Base-by-base conservation (phyloP, 2,113 vertebrate genomes). In the Girardinichthys multiradiatus region DNA sequence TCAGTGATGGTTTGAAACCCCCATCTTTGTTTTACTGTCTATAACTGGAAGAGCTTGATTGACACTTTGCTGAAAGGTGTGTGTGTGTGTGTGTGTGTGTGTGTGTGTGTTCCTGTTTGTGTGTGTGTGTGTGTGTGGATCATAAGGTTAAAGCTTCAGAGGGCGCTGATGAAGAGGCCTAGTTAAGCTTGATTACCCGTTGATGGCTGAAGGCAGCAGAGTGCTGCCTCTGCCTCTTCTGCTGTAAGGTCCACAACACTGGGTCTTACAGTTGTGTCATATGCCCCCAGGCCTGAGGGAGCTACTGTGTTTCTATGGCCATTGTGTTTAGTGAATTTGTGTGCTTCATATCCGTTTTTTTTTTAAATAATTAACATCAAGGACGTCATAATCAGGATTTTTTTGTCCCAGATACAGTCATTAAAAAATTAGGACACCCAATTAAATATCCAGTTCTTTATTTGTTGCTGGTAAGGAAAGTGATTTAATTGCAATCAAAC, bases 161-260 rank as follows among this genome's bases (percentile, higher is more conserved):
- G 86, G 82, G 76, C 76, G 67, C 68, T 84, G 86, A 84, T 85
- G 86, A 88, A 81, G 87, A 84, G 87, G 81, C 71, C 90, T 72
- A 87, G 75, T 87, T 88, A 87, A 86, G 87, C 90, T 83, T 89
- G 83, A 90, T 87, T 67, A 83, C 74, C 80, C 74, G 84, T 73
- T 10, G 74, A 74, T 82, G 82, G 68, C 89, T 74, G 76, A 57
- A 29, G 84, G 90, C 79, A 27, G 28, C 64, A 26, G 57, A 77
- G 45, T 12, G 35, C 81, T 75, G 83, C 88, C 86, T 89, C 89
- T 90, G 89, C 85, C 89, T 76, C 75, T 64, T 62, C 82, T 82
- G 79, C 82, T 84, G 33, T 24, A 57, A 59, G 68, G 33, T 75
- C 70, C 81, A 13, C 74, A 71, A 76, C 15, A 3, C 79, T 77